A percentile compares a stretch with the other conserved stretches of the same genome.
Evolutionary conservation across 2,113 vertebrate species (phyloP).

Genomic region (Sciurus niger): DNA sequence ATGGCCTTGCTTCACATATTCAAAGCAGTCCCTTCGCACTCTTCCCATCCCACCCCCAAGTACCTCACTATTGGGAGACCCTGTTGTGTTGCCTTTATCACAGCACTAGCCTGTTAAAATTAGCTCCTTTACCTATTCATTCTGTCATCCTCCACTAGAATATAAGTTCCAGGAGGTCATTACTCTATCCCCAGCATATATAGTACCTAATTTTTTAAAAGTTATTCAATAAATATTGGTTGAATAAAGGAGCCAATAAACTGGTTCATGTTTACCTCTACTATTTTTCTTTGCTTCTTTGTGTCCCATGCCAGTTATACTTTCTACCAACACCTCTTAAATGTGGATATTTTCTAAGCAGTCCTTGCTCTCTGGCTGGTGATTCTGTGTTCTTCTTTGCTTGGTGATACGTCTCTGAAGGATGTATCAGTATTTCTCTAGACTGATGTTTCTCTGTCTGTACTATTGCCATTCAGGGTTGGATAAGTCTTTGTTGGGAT

Average conservation of each 20-base stretch:
- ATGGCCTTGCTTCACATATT: background rate
- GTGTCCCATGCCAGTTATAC: background rate
- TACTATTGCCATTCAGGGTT: background rate
- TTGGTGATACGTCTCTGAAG: background rate
- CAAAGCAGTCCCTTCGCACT: background rate
- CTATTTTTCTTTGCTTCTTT: background rate
- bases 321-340: background rate
- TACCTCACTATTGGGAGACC: background rate
- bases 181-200: background rate
- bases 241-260: background rate
- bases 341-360: background rate
- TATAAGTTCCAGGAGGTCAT: background rate
- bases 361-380: background rate
- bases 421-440: background rate
- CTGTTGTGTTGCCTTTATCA: background rate
- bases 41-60: background rate
- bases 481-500: background rate
- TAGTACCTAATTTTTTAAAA: background rate
- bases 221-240: slow-evolving; percentile 9
- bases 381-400: background rate
- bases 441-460: background rate
- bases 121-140: background rate
- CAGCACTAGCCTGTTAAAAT: background rate
- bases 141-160: background rate
- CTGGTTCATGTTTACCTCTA: background rate